Evolutionary conservation across 92 coral and sea anemone genomes (phyloP), one percentile per base, ranked within the genome.

Genomic region (Epizoanthus illoricatus): DNA sequence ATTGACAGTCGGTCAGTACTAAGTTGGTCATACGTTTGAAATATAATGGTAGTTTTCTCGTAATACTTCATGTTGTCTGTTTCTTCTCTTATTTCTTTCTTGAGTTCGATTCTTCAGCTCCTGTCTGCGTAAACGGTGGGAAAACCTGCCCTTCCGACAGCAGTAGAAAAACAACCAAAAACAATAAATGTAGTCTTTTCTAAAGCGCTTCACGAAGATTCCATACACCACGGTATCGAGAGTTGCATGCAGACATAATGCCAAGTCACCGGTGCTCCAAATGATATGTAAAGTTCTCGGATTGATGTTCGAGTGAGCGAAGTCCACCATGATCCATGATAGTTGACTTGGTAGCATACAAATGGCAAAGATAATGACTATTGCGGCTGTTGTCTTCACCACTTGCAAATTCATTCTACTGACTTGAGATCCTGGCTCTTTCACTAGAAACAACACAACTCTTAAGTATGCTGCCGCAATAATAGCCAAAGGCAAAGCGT

Each of bases 371-470:
- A 63, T 78, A 9, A 78, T 64, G 45, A 78, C 82, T 19, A 78
- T 78, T 20, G 12, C 61, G 45, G 60, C 20, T 11, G 82, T 78
- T 42, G 82, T 78, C 17, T 78, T 78, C 10, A 78, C 71, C 8
- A 78, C 82, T 45, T 78, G 82, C 28, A 62, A 43, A 52, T 78
- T 78, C 82, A 78, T 78, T 49, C 52, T 78, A 45, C 82, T 78
- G 15, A 78, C 82, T 63, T 78, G 82, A 5, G 23, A 62, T 11
- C 82, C 82, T 11, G 82, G 82, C 45, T 45, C 69, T 64, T 70
- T 62, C 36, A 63, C 42, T 3, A 78, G 72, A 43, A 78, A 78
- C 62, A 62, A 78, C 1, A 42, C 72, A 11, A 78, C 60, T 70
- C 67, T 78, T 43, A 33, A 78, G 52, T 78, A 78, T 13, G 82